Evolutionary conservation across 2,888 invertebrate species (phyloP), one percentile per base, ranked within the genome.

Genomic region (Neocrepidodera transversa): DNA sequence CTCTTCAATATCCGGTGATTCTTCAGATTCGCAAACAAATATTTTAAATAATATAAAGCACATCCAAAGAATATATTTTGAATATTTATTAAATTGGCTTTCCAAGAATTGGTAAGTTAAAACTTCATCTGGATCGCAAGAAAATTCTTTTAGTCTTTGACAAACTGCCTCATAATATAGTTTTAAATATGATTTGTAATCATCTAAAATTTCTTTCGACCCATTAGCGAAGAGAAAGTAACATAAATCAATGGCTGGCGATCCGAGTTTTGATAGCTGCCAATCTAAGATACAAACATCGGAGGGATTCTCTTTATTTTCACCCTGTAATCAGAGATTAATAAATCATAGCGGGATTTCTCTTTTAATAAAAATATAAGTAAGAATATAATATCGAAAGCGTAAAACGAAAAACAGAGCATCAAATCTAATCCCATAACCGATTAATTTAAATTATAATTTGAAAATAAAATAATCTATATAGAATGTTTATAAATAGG

Each of bases 271-370:
- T 16, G 69, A 60, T 26, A 71, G 14, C 62, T 75, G 75, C 68
- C 71, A 75, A 42, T 74, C 74, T 13, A 73, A 43, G 1, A 74
- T 52, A 30, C 65, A 62, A 0, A 73, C 54, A 11, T 68, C 60
- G 5, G 62, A 66, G 11, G 72, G 73, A n/a, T 59, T 64, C 11
- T 51, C 38, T 2, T 64, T 40, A 10, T 23, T 18, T 26, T 42
- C 1, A 42, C 62, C 59, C 66, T 68, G 36, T 28, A 66, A 67
- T 14, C n/a, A n/a, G n/a, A n/a, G n/a, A n/a, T n/a, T n/a, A n/a
- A n/a, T n/a, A n/a, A n/a, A n/a, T n/a, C n/a, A n/a, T n/a, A n/a
- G n/a, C n/a, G n/a, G n/a, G n/a, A n/a, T n/a, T n/a, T n/a, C n/a
- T n/a, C n/a, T n/a, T n/a, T n/a, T n/a, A n/a, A n/a, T n/a, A n/a